These are phyloP conservation scores for Ypsolopha scabrella DNA, from an alignment of 2,888 invertebrate genomes.

Conservation along the genomic window DNA sequence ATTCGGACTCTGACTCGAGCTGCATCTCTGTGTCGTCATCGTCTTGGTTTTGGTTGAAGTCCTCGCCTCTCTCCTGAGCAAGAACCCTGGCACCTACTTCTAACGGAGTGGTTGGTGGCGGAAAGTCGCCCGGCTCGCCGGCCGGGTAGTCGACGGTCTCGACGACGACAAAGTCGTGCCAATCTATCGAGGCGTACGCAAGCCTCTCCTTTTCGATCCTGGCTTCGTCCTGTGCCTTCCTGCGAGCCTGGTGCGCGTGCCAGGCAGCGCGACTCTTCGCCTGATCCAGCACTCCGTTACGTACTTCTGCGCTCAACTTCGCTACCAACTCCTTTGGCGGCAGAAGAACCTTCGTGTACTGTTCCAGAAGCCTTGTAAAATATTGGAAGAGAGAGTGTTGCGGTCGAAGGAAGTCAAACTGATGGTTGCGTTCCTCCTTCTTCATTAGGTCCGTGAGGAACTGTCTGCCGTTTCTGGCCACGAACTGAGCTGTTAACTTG, in stretches of 20 bases:
- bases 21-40: slow-evolving; percentile 91
- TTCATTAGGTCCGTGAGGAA: slow-evolving; percentile 99
- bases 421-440: slow-evolving; percentile 96
- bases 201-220: slow-evolving; percentile 94
- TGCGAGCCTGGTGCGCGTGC: slow-evolving; percentile 94
- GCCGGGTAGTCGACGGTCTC: slow-evolving; percentile 99
- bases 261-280: slow-evolving; percentile 96
- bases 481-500: slow-evolving; percentile 98
- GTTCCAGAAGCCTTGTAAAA: slow-evolving; percentile 97
- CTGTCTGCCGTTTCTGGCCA: slow-evolving; percentile 97
- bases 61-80: slow-evolving; percentile 82
- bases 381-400: slow-evolving; percentile 99
- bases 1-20: slow-evolving; percentile 85
- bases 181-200: slow-evolving; percentile 98
- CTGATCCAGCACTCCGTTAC: slow-evolving; percentile 80
- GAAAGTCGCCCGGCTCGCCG: slow-evolving; percentile 95
- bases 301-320: slow-evolving; percentile 83
- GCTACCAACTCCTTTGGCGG: slow-evolving; percentile 92
- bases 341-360: slow-evolving; percentile 97
- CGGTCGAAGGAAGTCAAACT: slow-evolving; percentile 98
- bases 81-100: slow-evolving; percentile 96
- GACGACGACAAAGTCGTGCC: slow-evolving; percentile 99
- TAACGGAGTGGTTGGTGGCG: slow-evolving; percentile 96
- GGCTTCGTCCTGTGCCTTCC: slow-evolving; percentile 94
- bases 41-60: slow-evolving; percentile 49